Base-by-base conservation (phyloP, 1,140 invertebrate species). In the Propsilocerus akamusi region DNA sequence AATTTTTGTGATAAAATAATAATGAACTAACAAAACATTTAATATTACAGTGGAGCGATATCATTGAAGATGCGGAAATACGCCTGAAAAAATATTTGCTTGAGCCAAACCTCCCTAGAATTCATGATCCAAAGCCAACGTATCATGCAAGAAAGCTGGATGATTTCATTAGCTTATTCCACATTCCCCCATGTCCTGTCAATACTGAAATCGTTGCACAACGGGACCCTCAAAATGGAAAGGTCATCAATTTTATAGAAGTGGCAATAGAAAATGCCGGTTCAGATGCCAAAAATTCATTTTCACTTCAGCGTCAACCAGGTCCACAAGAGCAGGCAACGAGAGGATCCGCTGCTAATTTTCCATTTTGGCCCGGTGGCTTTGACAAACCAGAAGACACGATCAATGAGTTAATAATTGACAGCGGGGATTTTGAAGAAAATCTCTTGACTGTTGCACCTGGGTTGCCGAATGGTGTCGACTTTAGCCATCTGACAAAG, bases 281-380 rank as follows among this genome's bases (percentile, higher is more conserved):
- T 3, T 71, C 76, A 53, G 81, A 74, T 55, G 72, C 78, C 1
- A 75, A 73, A 59, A 88, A 86, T 68, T 86, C 83, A 0, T 76
- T 82, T 64, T 87, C 83, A 4, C 73, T 87, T 64, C 72, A 68
- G 26, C 64, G 83, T 54, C 72, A 74, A 52, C 77, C 77, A 22
- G 72, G 68, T 3, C 67, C 76, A 30, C 65, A 74, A 32, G 63
- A 68, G 26, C 71, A 81, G 57, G 69, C 72, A 54, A 70, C 83
- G 6, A 69, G 72, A 58, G 84, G 84, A 5, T 82, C 74, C 60
- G 68, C 75, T 0, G 75, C 74, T 49, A 86, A 84, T 60, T 76
- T 73, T 61, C 82, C 83, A 24, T 89, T 89, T 63, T 83, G 79
- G 80, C 83, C 85, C 51, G 83, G 80, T 26, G 83, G 83, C 26